These are phyloP conservation scores for Drosophila mayri DNA, from an alignment of 1,140 invertebrate species.

Conservation along the genomic window DNA sequence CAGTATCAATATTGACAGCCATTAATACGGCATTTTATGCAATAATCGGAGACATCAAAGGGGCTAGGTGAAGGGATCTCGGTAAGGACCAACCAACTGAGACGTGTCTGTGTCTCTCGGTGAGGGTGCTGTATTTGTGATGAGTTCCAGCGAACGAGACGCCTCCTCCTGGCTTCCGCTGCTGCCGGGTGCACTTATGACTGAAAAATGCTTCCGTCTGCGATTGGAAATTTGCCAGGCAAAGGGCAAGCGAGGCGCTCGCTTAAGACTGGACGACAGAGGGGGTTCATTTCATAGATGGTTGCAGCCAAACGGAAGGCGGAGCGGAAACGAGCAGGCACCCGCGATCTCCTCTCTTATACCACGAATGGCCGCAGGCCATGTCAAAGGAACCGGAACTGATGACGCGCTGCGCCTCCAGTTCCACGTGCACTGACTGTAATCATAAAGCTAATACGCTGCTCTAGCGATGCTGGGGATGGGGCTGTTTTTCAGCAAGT, in stretches of 20 bases:
- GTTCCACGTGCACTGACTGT: slow-evolving; percentile 67
- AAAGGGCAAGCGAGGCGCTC: neutral
- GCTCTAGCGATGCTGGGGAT: neutral
- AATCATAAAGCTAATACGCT: slow-evolving; percentile 57
- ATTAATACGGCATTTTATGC: slow-evolving; percentile 64
- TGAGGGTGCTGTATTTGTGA: slow-evolving; percentile 63
- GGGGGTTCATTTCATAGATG: slow-evolving; percentile 65
- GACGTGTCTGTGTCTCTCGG: slow-evolving; percentile 21
- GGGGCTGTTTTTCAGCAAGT: neutral
- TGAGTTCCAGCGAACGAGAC: slow-evolving; percentile 64
- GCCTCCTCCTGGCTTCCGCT: slow-evolving; percentile 52
- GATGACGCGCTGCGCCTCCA: slow-evolving; percentile 62
- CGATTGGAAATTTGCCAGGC: slow-evolving; percentile 63
- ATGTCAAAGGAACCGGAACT: slow-evolving; percentile 75
- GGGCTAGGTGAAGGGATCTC: neutral
- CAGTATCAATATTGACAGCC: slow-evolving; percentile 65
- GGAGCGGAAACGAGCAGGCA: slow-evolving; percentile 55
- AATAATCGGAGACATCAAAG: slow-evolving; percentile 43
- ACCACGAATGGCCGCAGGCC: slow-evolving; percentile 60
- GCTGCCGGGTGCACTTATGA: slow-evolving; percentile 53
- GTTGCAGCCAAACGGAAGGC: slow-evolving; percentile 42
- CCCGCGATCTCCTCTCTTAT: slow-evolving; percentile 26
- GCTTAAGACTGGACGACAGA: neutral
- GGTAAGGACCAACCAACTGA: slow-evolving; percentile 4
- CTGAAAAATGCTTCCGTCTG: slow-evolving; percentile 62